Evolutionary conservation across 2,113 vertebrate species (phyloP).

Genomic region (Podarcis raffonei): DNA sequence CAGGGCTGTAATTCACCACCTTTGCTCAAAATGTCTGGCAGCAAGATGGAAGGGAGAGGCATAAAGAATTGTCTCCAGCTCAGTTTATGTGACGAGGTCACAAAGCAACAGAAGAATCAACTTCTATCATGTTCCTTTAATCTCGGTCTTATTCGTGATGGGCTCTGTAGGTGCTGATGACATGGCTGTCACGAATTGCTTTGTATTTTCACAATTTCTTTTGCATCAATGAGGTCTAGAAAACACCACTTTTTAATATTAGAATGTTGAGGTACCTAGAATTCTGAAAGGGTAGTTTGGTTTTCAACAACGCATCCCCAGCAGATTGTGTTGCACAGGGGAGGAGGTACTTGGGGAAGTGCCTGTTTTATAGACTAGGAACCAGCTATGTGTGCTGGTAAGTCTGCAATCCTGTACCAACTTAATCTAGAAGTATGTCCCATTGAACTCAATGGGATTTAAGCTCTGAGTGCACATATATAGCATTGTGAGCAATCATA

Average conservation of each 20-base stretch:
- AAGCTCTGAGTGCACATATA: background rate
- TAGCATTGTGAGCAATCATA: background rate
- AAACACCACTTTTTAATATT: background rate
- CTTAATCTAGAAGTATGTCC: background rate
- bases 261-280: background rate
- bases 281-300: background rate
- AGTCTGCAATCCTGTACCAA: background rate
- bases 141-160: background rate
- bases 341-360: too few relatives aligned
- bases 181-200: background rate
- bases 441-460: background rate
- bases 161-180: background rate
- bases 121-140: background rate
- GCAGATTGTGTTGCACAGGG: background rate
- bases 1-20: background rate
- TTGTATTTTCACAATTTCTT: background rate
- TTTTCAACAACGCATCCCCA: too few relatives aligned
- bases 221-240: background rate
- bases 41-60: background rate
- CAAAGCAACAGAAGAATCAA: background rate
- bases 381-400: background rate
- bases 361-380: background rate
- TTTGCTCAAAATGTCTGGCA: background rate
- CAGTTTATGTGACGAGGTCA: background rate
- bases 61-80: background rate